A percentile compares a stretch with the other conserved stretches of the same genome.
These are phyloP conservation scores for Cathartes aura DNA, from an alignment of 2,113 vertebrate species.

Conservation along the genomic window DNA sequence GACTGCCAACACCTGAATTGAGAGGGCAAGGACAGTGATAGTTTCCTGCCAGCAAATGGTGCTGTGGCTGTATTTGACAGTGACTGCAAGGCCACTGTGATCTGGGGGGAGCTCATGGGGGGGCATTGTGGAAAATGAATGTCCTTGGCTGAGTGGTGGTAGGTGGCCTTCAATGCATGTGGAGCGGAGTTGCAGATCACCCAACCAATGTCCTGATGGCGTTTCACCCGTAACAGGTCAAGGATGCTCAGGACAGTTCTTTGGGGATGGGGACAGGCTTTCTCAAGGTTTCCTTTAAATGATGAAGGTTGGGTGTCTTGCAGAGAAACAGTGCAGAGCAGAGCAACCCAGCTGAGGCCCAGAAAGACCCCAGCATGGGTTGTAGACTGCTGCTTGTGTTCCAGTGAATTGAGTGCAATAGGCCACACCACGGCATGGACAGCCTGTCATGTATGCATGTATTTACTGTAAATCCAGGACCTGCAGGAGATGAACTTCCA, in stretches of 20 bases:
- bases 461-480: neutral
- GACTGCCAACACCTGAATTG: neutral
- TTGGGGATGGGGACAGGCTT: neutral
- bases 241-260: neutral
- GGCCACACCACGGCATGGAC: neutral
- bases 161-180: rapidly evolving
- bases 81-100: neutral
- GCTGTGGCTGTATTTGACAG: neutral
- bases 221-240: rapidly evolving
- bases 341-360: neutral
- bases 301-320: neutral
- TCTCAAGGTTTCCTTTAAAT: neutral
- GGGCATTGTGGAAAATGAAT: neutral
- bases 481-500: neutral
- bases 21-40: neutral
- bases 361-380: neutral
- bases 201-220: neutral
- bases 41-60: neutral
- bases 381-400: neutral
- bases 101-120: neutral
- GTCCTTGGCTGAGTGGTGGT: neutral
- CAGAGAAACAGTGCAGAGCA: neutral
- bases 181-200: neutral
- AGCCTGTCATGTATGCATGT: rapidly evolving
- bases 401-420: neutral